Evolutionary conservation across 1,140 invertebrate genomes (phyloP), one percentile per base, ranked within the genome.

Genomic region (Linepithema humile): DNA sequence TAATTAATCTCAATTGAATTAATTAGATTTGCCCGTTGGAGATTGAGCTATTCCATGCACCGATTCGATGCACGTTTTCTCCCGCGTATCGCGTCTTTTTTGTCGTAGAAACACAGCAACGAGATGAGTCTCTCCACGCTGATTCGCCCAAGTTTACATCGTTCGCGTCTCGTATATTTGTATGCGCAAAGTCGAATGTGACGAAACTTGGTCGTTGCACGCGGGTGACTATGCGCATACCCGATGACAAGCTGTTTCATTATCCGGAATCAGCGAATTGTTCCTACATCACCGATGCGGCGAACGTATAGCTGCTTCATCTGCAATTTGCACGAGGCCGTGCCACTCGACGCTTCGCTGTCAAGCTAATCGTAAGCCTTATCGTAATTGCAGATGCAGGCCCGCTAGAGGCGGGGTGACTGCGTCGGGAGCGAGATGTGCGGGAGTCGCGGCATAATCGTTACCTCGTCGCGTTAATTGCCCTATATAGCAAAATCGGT

Each of bases 1-100:
- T 84, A 84, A 89, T 89, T 88, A 83, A 88, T 88, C 59, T 73
- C 77, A 73, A 88, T 88, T 88, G 83, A 88, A 85, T 88, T 88
- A 85, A 88, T 88, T 83, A 78, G 77, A 88, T 78, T 82, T 59
- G 53, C 60, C 12, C 59, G 57, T 67, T 53, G 83, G 74, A 80
- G 86, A 78, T 88, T 75, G 73, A 85, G 67, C 64, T 32, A n/a
- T n/a, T 50, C 78, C 32, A 26, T 26, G 82, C n/a, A n/a, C n/a
- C n/a, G n/a, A n/a, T n/a, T n/a, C n/a, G n/a, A n/a, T n/a, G n/a
- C n/a, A n/a, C n/a, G n/a, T n/a, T n/a, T n/a, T n/a, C n/a, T n/a
- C n/a, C n/a, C n/a, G n/a, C n/a, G n/a, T n/a, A n/a, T n/a, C n/a
- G n/a, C n/a, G n/a, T n/a, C n/a, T n/a, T n/a, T n/a, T n/a, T n/a